Conservation (phyloP, 2,797 vertebrate genomes). For the Agapornis canus region DNA sequence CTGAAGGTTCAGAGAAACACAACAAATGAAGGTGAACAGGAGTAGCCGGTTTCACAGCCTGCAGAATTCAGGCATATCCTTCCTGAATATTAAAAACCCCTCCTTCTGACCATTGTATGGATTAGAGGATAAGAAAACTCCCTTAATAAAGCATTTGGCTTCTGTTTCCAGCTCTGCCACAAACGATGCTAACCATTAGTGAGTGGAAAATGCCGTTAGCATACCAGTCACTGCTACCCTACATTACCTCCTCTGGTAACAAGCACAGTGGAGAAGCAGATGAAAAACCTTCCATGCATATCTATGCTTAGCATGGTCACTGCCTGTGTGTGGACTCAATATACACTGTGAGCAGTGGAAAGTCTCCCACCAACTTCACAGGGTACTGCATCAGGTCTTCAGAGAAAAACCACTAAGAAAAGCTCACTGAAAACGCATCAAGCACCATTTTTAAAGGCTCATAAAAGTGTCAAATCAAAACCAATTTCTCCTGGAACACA, state of each 20-base stretch:
- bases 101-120: background rate
- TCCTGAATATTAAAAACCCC: slow-evolving; percentile 46
- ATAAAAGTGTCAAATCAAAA: slow-evolving; percentile 68
- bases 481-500: slow-evolving; percentile 55
- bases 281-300: background rate
- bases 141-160: slow-evolving; percentile 13
- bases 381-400: slow-evolving; percentile 13
- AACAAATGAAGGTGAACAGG: slow-evolving; percentile 49
- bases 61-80: background rate
- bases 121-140: slow-evolving; percentile 28
- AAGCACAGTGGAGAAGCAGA: background rate
- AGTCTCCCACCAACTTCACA: slow-evolving; percentile 23
- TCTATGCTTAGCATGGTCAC: background rate
- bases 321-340: background rate
- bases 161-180: slow-evolving; percentile 35
- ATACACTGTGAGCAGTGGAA: background rate
- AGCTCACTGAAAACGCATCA: slow-evolving; percentile 35
- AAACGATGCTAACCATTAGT: background rate
- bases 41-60: slow-evolving; percentile 18
- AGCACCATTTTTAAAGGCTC: slow-evolving; percentile 49
- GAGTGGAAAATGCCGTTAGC: slow-evolving; percentile 7
- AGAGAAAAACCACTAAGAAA: slow-evolving; percentile 37
- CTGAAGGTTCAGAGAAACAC: slow-evolving; percentile 29
- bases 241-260: slow-evolving; percentile 8
- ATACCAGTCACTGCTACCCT: slow-evolving; percentile 11